Base-by-base conservation (phyloP, 2,113 vertebrate genomes). In the Hippocampus barbouri region DNA sequence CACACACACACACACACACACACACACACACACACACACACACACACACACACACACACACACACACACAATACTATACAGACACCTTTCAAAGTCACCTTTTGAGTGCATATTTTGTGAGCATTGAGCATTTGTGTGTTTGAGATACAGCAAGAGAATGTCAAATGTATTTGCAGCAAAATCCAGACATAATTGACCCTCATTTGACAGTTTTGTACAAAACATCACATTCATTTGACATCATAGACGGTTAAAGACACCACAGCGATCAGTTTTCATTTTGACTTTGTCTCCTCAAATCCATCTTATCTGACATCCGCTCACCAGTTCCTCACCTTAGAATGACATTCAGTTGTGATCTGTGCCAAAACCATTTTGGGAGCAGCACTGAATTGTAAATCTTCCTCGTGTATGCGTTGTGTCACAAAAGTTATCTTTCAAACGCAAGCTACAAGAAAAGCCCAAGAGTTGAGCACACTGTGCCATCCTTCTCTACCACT, bases 21-120 rank as follows among this genome's bases (percentile, higher is more conserved):
- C 16, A 54, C 66, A 16, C 43, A 27, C 10, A 45, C 64, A 47
- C 40, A 47, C 65, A 66, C 18, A 30, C 30, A 30, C 30, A 30
- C 30, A 30, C 30, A 30, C 30, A 30, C 27, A 27, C 1, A 27
- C 27, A 27, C 27, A 27, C 27, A 27, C 27, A 27, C 27, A 27
- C 27, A 27, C 27, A 27, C 27, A 27, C 49, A 25, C 45, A 30
- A 67, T 49, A 7, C 74, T 59, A 79, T 74, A 59, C 66, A 82
- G 78, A 80, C 27, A 38, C 82, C 75, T 76, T 78, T 81, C 85
- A 88, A 90, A 86, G 87, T 90, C 89, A 89, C 75, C 72, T 77
- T 67, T 68, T 79, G 38, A 64, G 63, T 73, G 56, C n/a, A 62
- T 68, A 61, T 30, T 20, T 67, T 34, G 56, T 25, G n/a, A 60